A percentile compares a stretch with the other conserved stretches of the same genome.
phyloP scores from a whole-genome alignment of 2,113 vertebrate species.

The Cochlearius cochlearius region DNA sequence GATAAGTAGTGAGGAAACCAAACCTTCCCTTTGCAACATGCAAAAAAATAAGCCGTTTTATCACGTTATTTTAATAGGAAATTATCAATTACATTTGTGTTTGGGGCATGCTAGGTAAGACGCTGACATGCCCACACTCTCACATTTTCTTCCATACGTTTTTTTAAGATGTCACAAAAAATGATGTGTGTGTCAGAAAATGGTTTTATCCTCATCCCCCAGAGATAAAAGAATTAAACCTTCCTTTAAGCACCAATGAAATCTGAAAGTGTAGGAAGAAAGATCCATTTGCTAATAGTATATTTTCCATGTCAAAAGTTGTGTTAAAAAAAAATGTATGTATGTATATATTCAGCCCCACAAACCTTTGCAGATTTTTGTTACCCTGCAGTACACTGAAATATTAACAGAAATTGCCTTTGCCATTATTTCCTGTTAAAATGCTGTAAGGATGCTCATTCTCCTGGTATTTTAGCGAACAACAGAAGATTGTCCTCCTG shows the following conservation, averaged over 20 bases:
- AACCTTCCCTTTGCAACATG: background rate
- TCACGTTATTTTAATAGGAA: background rate
- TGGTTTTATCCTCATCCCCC: slow-evolving; percentile 35
- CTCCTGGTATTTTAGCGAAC: slow-evolving; percentile 22
- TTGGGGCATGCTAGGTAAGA: background rate
- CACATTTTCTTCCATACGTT: background rate
- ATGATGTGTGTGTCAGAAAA: background rate
- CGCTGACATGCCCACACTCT: background rate
- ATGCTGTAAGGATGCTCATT: slow-evolving; percentile 2
- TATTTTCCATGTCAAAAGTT: slow-evolving; percentile 53
- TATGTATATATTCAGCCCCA: slow-evolving; percentile 15
- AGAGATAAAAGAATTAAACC: slow-evolving; percentile 53
- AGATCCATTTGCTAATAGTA: slow-evolving; percentile 28
- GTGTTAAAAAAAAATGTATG: background rate
- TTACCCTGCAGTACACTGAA: slow-evolving; percentile 4
- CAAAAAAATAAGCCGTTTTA: background rate
- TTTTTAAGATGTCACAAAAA: background rate
- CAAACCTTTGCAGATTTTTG: slow-evolving; percentile 47
- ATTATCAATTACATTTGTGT: background rate
- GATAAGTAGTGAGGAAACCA: background rate
- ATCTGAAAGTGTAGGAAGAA: slow-evolving; percentile 25
- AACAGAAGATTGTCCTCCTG: background rate
- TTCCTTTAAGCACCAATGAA: slow-evolving; percentile 55
- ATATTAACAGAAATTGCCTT: slow-evolving; percentile 50
- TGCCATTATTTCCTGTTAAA: slow-evolving; percentile 11